These are phyloP conservation scores for Chrysochloris asiatica DNA, from an alignment of 2,113 vertebrate genomes.

Conservation along the genomic window DNA sequence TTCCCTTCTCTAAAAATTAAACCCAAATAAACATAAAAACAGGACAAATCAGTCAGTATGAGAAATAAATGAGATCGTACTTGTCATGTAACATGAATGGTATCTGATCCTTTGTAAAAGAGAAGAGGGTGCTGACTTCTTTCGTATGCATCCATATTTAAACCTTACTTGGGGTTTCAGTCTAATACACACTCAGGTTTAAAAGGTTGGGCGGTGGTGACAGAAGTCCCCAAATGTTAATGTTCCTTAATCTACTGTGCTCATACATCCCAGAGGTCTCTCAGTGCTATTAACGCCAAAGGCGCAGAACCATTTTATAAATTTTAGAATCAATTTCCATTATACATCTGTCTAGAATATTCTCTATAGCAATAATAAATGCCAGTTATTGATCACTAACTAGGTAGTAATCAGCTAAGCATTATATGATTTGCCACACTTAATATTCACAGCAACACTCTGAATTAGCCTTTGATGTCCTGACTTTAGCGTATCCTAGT, in stretches of 20 bases:
- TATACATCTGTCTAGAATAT: conserved; percentile 27
- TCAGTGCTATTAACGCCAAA: background rate
- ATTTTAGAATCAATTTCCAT: conserved; percentile 48
- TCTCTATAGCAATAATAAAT: conserved; percentile 30
- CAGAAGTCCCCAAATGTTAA: background rate
- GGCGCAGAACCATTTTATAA: conserved; percentile 14
- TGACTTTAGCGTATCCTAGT: no score
- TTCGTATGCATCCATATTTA: background rate
- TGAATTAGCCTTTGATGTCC: background rate
- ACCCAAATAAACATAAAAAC: background rate
- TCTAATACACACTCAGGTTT: conserved; percentile 22
- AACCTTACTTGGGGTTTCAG: background rate
- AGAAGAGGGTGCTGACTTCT: background rate
- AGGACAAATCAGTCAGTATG: background rate
- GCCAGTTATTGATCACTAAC: conserved; percentile 34
- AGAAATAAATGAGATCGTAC: background rate
- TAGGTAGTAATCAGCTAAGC: conserved; percentile 23
- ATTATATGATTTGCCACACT: background rate
- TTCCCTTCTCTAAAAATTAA: background rate
- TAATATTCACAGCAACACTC: background rate
- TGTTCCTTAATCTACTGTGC: background rate
- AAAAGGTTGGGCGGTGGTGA: background rate
- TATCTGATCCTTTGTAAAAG: background rate
- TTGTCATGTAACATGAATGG: background rate
- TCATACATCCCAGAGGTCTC: background rate